phyloP scores from a whole-genome alignment of 92 coral and sea anemone genomes.

The Pocillopora grandis region DNA sequence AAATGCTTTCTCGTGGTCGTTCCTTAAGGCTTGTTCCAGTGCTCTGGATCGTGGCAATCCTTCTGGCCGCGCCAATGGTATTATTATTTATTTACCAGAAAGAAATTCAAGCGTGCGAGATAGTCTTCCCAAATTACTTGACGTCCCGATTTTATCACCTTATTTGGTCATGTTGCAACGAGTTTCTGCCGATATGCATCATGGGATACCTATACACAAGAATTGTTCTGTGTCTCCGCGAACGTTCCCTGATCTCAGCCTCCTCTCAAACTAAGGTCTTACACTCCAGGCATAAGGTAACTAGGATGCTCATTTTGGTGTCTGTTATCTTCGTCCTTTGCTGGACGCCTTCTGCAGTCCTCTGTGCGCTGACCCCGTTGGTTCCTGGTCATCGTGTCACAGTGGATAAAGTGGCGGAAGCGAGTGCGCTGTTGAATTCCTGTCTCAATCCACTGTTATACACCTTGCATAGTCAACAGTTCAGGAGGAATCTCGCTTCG shows the following conservation, averaged over 20 bases:
- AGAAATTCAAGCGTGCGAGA: neutral
- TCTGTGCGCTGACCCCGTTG: conserved; percentile 4
- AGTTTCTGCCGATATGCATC: neutral
- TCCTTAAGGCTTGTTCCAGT: neutral
- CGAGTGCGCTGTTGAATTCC: conserved; percentile 21
- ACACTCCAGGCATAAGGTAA: conserved; percentile 9
- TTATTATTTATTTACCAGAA: neutral
- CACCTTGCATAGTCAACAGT: neutral
- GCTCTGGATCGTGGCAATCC: neutral
- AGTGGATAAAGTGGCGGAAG: neutral
- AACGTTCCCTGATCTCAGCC: neutral
- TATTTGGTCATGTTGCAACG: conserved; percentile 13
- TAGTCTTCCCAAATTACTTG: neutral
- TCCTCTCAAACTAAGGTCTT: neutral
- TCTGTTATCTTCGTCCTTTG: conserved; percentile 6
- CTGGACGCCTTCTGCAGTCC: conserved; percentile 21
- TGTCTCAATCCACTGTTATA: conserved; percentile 17
- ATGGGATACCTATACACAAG: conserved; percentile 20
- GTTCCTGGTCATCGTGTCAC: conserved; percentile 4
- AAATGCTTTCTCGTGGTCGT: neutral
- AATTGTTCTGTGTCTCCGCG: neutral
- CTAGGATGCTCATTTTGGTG: conserved; percentile 11
- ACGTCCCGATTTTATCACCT: conserved; percentile 4
- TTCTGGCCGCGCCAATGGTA: neutral
- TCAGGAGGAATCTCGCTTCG: neutral